phyloP scores from a whole-genome alignment of 2,888 invertebrate species.

The Drosophila paramelanica region DNA sequence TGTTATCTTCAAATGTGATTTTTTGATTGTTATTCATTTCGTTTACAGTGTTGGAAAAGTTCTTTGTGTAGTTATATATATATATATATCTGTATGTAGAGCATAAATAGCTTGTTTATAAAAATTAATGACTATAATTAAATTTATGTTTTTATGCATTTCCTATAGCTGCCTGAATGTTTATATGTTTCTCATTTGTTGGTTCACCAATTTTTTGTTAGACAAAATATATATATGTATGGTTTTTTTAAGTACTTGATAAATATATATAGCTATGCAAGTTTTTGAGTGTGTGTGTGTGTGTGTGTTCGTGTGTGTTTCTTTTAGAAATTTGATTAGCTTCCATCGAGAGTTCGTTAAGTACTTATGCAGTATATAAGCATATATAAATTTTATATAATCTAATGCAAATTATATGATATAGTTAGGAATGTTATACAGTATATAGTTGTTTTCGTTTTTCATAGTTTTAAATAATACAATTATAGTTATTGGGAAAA shows the following conservation, averaged over 20 bases:
- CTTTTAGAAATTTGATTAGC: slow-evolving; percentile 77
- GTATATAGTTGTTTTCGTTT: slow-evolving; percentile 16
- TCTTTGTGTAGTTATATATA: slow-evolving; percentile 28
- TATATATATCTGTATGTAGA: slow-evolving; percentile 26
- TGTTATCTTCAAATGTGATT: slow-evolving; percentile 21
- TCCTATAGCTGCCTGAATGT: slow-evolving; percentile 62
- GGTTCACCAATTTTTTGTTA: slow-evolving; percentile 65
- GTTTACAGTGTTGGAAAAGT: slow-evolving; percentile 44
- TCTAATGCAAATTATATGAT: slow-evolving; percentile 30
- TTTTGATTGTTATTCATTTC: slow-evolving; percentile 54
- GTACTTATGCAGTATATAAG: slow-evolving; percentile 47
- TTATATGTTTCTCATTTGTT: slow-evolving; percentile 16
- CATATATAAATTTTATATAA: slow-evolving; percentile 23
- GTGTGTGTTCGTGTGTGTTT: slow-evolving; percentile 51
- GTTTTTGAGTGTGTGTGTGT: slow-evolving; percentile 25
- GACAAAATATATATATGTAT: slow-evolving; percentile 71
- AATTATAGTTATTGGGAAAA: slow-evolving; percentile 42
- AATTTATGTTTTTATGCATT: slow-evolving; percentile 46
- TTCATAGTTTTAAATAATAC: slow-evolving; percentile 43
- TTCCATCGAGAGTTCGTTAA: slow-evolving; percentile 56
- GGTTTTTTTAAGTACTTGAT: slow-evolving; percentile 40
- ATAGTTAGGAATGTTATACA: slow-evolving; percentile 53
- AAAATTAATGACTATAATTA: slow-evolving; percentile 64
- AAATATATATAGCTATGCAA: slow-evolving; percentile 47
- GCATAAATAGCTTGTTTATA: slow-evolving; percentile 52